Evolutionary conservation across 1,140 invertebrate species (phyloP), one percentile per base, ranked within the genome.

Genomic region (Sogatella furcifera): DNA sequence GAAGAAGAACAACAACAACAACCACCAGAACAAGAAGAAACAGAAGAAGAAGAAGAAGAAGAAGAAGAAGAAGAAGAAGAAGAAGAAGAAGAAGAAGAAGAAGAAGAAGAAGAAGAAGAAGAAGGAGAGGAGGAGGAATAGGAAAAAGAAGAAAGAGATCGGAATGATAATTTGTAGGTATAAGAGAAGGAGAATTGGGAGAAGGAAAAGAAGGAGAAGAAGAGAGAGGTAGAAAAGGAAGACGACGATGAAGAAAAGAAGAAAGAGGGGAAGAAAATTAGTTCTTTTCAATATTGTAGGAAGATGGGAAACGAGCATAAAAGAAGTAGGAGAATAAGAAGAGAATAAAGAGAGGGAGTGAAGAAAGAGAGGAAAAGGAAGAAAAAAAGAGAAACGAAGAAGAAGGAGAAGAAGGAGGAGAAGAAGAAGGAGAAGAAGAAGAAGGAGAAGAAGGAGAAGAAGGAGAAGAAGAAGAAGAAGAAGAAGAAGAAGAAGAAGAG

Each of bases 1-100:
- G 55, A 57, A 11, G 42, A 41, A 57, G 55, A 57, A 17, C n/a
- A n/a, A n/a, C n/a, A n/a, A n/a, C n/a, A n/a, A n/a, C n/a, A n/a
- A n/a, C n/a, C n/a, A n/a, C n/a, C n/a, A 31, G n/a, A n/a, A n/a
- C 9, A 42, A 57, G 55, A 57, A 42, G 43, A 19, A 57, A 38
- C 44, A 24, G 43, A 38, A 57, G 41, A 44, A 52, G 13, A 52
- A 24, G 34, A 10, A 38, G 11, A 38, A 38, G 34, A 10, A 38
- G 9, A 38, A 38, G 34, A 38, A 38, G 34, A 38, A 38, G 5
- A 5, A 38, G 34, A 38, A 38, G 9, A 2, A 38, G 34, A 5
- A 38, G 11, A 10, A 38, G 34, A 38, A 38, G 34, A 38, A 38
- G 34, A 38, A 38, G 3, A 38, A 38, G 34, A 38, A 11, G 9